Conservation (phyloP, 2,797 vertebrate species). For the Catamblyrhynchus diadema region DNA sequence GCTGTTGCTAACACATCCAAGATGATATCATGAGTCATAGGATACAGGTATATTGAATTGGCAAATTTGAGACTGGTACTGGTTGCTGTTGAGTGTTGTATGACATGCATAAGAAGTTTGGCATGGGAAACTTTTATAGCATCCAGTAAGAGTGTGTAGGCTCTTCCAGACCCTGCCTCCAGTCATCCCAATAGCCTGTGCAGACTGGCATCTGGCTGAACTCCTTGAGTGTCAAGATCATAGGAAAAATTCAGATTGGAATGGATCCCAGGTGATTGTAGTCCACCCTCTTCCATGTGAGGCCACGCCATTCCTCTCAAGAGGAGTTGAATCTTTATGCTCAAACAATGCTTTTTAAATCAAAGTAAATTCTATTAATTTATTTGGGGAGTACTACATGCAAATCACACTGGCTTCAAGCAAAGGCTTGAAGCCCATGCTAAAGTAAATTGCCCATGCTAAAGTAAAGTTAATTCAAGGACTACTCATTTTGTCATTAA, state of each 20-base stretch:
- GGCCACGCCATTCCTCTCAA: not conserved
- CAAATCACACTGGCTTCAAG: not conserved
- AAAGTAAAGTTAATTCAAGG: not conserved
- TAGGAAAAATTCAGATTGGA: not conserved
- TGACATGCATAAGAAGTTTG: not conserved
- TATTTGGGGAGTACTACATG: not conserved
- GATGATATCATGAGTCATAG: not conserved
- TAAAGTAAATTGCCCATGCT: not conserved
- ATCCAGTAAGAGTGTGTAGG: not conserved
- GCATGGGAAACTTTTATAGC: not conserved
- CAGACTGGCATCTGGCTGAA: not conserved
- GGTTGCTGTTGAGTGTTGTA: not conserved
- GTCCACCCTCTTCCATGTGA: not conserved
- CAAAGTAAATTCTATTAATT: not conserved
- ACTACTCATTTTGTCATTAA: not conserved
- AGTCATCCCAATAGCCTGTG: not conserved
- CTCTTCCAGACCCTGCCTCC: not conserved
- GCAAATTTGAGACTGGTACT: not conserved
- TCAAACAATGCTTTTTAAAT: not conserved
- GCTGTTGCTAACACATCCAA: not conserved
- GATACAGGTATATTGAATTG: not conserved
- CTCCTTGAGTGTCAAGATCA: not conserved
- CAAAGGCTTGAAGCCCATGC: not conserved
- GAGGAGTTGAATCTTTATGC: not conserved
- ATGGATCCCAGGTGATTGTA: not conserved